phyloP scores from a whole-genome alignment of 2,888 invertebrate genomes.

The Heliconius charithonia region DNA sequence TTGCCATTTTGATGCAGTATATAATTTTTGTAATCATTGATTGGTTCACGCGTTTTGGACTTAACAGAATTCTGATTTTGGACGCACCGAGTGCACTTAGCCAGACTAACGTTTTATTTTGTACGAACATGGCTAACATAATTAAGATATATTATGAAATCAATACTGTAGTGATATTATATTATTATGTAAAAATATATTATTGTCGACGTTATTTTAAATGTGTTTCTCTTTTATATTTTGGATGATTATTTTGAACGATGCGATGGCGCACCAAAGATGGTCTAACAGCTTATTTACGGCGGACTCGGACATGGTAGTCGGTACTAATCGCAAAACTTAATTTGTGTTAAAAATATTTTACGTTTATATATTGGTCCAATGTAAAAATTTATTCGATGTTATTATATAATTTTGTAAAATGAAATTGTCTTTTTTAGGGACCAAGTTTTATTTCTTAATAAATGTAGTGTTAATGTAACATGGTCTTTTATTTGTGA shows the following conservation, averaged over 20 bases:
- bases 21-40: too few relatives aligned
- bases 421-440: slow-evolving; percentile 53
- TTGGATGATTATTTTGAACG: slow-evolving; percentile 13
- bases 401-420: slow-evolving; percentile 36
- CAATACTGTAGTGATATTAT: slow-evolving; percentile 72
- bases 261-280: slow-evolving; percentile 57
- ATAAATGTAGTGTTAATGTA: slow-evolving; percentile 68
- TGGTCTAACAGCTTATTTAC: slow-evolving; percentile 44
- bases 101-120: slow-evolving; percentile 49
- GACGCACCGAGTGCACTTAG: slow-evolving; percentile 34
- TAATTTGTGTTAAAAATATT: slow-evolving; percentile 11
- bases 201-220: slow-evolving; percentile 57
- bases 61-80: slow-evolving; percentile 40
- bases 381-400: slow-evolving; percentile 43
- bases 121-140: slow-evolving; percentile 51
- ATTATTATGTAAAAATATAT: slow-evolving; percentile 64
- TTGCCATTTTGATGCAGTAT: background rate
- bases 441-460: slow-evolving; percentile 64
- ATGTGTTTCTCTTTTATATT: slow-evolving; percentile 37
- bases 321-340: background rate
- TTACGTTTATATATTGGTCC: slow-evolving; percentile 29
- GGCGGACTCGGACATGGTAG: background rate
- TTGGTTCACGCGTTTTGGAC: slow-evolving; percentile 23
- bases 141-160: slow-evolving; percentile 59
- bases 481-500: slow-evolving; percentile 41